Base-by-base conservation (phyloP, 2,113 vertebrate species). In the Boulengerochromis microlepis region DNA sequence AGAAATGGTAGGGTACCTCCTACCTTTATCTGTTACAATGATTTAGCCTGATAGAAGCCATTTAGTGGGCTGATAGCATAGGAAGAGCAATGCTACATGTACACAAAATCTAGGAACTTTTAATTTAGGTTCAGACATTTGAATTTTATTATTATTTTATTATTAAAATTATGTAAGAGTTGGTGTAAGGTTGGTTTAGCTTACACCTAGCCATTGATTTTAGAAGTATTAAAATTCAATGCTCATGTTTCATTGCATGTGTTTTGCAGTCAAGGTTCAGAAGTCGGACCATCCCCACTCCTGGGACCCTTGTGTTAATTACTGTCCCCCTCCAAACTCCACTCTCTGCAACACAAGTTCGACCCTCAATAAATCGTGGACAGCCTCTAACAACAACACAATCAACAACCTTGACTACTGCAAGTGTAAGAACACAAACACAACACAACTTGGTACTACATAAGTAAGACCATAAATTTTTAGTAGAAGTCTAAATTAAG, bases 251-350 rank as follows among this genome's bases (percentile, higher is more conserved):
- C 16, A 47, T 47, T 83, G 10, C 88, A 54, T 90, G 59, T 93
- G 85, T 86, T 74, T 83, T 94, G 12, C 91, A 96, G 95, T 96
- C 88, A 96, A 96, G 93, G 94, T 96, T 57, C 95, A 95, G 76
- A 96, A 95, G 87, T 96, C 95, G 2, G 95, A 95, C 91, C 93
- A 94, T 89, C 92, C 94, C 15, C 94, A 96, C 90, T 89, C 93
- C 69, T 96, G 95, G 95, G 95, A 96, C 80, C 92, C 94, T 24
- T 96, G 95, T 54, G 91, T 95, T 12, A 96, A 95, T 92, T 95
- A 90, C 88, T 92, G 90, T 69, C 92, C 93, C 54, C 87, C 91
- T 22, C 61, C 83, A 3, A 95, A 94, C 93, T 91, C 95, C 78
- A 82, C 90, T n/a, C 89, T 93, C 81, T 87, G 86, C 80, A 95